Percentiles rank a stretch among this genome's conserved stretches.
These are phyloP conservation scores for Rousettus madagascariensis DNA, from an alignment of 2,797 vertebrate genomes.

Conservation along the genomic window DNA sequence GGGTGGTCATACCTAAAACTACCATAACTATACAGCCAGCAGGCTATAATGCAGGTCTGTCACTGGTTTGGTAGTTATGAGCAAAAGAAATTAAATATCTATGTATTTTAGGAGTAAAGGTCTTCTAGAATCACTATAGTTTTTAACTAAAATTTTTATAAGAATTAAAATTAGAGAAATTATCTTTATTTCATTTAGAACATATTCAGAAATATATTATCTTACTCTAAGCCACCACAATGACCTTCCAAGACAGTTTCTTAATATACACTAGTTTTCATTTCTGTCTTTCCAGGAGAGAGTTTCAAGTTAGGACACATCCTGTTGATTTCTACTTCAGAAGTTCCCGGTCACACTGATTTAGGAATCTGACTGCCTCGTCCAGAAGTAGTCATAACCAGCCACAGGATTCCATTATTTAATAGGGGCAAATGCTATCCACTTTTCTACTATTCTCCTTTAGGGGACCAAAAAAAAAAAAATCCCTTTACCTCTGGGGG, in stretches of 20 bases:
- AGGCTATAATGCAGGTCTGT: background rate
- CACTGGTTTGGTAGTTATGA: background rate
- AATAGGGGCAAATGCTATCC: background rate
- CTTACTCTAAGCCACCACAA: background rate
- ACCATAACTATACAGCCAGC: background rate
- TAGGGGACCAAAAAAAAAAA: background rate
- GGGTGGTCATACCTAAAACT: background rate
- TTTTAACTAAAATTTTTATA: background rate
- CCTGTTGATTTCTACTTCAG: background rate
- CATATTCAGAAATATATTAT: background rate
- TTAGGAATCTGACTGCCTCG: background rate
- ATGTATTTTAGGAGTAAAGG: background rate
- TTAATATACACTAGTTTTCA: background rate
- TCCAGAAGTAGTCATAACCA: background rate
- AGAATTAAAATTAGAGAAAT: background rate
- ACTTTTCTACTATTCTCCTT: background rate
- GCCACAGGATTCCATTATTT: background rate
- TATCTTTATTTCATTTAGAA: background rate
- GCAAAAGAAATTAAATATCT: background rate
- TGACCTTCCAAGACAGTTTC: background rate
- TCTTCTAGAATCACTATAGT: background rate
- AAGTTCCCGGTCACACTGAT: background rate
- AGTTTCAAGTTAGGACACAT: background rate
- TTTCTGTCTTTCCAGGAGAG: background rate
- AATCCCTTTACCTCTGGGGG: conserved; percentile 86